These are phyloP conservation scores for Dascillus cervinus DNA, from an alignment of 2,888 invertebrate genomes.

Conservation along the genomic window DNA sequence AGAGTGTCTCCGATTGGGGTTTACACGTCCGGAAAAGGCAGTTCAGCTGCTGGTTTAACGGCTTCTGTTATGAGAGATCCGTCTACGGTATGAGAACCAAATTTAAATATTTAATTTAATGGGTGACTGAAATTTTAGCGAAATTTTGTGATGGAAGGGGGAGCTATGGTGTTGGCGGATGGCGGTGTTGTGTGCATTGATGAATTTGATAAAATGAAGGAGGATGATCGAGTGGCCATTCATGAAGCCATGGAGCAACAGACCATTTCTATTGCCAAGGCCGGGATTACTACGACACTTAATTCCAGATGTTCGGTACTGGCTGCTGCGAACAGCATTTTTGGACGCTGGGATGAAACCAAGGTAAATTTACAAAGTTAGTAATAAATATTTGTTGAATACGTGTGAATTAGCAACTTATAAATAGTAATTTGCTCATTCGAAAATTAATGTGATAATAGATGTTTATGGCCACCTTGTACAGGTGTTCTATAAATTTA, in stretches of 20 bases:
- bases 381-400: too few species aligned
- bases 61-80: constrained; percentile 96
- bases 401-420: too few species aligned
- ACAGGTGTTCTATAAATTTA: too few species aligned
- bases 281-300: constrained; percentile 96
- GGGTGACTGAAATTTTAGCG: constrained; percentile 56
- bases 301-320: constrained; percentile 98
- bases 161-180: constrained; percentile 98
- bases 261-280: constrained; percentile 99
- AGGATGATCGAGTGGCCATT: constrained; percentile 97
- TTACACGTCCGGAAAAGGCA: constrained; percentile 99
- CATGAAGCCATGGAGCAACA: constrained; percentile 99
- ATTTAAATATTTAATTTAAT: constrained; percentile 4
- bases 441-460: too few species aligned
- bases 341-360: constrained; percentile 97
- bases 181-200: constrained; percentile 99
- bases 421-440: too few species aligned
- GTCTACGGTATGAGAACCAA: constrained; percentile 54
- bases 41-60: constrained; percentile 97
- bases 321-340: constrained; percentile 97
- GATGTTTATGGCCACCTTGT: too few species aligned
- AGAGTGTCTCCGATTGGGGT: constrained; percentile 89
- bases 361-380: too few species aligned
- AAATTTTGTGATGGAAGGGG: constrained; percentile 97
- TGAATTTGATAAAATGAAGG: constrained; percentile 99